Percentiles rank a stretch among this genome's conserved stretches.
Conservation (phyloP, 1,140 invertebrate genomes). For the Armadillidium nasatum region DNA sequence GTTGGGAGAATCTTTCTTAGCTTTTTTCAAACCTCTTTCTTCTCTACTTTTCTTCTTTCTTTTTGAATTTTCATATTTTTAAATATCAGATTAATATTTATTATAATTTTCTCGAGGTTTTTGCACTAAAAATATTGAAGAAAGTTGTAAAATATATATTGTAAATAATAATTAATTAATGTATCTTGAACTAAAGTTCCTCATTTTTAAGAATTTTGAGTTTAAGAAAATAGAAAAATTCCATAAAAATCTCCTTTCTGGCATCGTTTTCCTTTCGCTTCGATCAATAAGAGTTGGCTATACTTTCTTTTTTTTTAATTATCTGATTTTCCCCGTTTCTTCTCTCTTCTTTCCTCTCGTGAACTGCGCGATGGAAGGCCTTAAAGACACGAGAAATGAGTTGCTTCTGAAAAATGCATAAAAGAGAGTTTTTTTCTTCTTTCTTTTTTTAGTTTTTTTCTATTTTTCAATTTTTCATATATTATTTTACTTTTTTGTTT, state of each 20-base stretch:
- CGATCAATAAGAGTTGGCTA: conserved; percentile 3
- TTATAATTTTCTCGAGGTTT: background rate
- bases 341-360: background rate
- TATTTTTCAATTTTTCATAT: too few species aligned
- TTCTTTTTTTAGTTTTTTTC: too few species aligned
- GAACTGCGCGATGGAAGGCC: background rate
- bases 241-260: background rate
- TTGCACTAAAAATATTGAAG: background rate
- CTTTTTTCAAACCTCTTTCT: background rate
- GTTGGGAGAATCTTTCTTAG: too few species aligned
- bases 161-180: background rate
- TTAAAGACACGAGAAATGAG: background rate
- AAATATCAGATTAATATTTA: background rate
- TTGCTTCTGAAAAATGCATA: too few species aligned
- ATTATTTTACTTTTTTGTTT: too few species aligned
- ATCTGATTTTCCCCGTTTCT: background rate
- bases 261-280: background rate
- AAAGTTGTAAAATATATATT: background rate
- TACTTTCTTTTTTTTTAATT: conserved; percentile 2
- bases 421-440: too few species aligned
- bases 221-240: background rate
- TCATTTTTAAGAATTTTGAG: background rate
- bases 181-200: background rate
- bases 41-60: background rate
- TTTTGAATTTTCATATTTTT: background rate